phyloP scores from a whole-genome alignment of 2,113 vertebrate genomes.

The Etia nguti region DNA sequence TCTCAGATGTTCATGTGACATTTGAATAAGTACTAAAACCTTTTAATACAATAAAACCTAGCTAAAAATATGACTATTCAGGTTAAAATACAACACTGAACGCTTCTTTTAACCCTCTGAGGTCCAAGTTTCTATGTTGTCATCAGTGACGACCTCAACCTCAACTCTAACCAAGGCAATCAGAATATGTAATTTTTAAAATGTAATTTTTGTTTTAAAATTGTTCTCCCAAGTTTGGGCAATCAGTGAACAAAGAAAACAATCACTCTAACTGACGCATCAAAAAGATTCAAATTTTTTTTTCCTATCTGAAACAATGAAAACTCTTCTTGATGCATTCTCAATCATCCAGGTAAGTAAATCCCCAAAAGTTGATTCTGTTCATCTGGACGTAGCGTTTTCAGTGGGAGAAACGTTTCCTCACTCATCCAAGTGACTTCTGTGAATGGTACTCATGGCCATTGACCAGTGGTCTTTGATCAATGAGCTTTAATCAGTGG shows the following conservation, averaged over 20 bases:
- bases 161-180: fast-evolving
- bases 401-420: too few relatives aligned
- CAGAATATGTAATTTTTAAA: neutral
- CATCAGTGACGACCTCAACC: neutral
- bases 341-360: too few relatives aligned
- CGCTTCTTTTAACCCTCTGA: neutral
- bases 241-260: neutral
- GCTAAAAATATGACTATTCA: neutral
- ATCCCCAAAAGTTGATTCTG: too few relatives aligned
- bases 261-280: neutral
- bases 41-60: neutral
- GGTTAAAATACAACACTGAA: neutral
- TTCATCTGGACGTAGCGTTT: too few relatives aligned
- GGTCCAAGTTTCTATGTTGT: fast-evolving
- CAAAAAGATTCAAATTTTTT: neutral
- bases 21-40: neutral
- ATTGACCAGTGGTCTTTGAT: too few relatives aligned
- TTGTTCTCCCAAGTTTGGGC: neutral
- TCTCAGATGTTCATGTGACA: neutral
- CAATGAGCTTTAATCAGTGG: too few relatives aligned
- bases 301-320: neutral
- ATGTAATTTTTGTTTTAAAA: fast-evolving
- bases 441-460: too few relatives aligned
- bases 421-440: too few relatives aligned
- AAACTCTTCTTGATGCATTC: too few relatives aligned